phyloP scores from a whole-genome alignment of 2,797 vertebrate species.

The Falco novaeseelandiae region DNA sequence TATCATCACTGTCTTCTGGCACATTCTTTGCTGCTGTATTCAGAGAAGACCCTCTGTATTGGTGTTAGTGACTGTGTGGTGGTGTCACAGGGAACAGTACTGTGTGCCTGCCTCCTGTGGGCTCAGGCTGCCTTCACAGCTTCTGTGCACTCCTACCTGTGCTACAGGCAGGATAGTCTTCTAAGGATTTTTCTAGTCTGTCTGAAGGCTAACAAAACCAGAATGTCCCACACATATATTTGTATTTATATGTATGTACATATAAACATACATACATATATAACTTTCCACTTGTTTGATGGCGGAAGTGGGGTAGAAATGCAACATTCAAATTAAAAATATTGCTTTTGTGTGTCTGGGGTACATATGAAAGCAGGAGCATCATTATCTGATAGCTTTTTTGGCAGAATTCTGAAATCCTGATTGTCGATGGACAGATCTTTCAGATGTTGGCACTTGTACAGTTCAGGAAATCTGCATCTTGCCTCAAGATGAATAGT shows the following conservation, averaged over 20 bases:
- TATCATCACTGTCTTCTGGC: not conserved
- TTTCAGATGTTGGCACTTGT: not conserved
- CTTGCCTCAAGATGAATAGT: not conserved
- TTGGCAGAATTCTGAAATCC: not conserved
- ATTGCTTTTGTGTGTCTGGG: not conserved
- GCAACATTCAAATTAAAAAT: not conserved
- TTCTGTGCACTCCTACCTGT: not conserved
- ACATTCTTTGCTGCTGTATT: not conserved
- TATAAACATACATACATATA: not conserved
- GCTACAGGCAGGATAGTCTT: not conserved
- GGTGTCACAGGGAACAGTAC: not conserved
- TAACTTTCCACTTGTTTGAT: not conserved
- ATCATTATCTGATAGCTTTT: not conserved
- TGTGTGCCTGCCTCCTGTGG: not conserved
- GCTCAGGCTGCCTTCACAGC: not conserved
- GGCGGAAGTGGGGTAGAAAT: not conserved
- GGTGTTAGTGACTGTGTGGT: not conserved
- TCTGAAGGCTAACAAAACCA: not conserved
- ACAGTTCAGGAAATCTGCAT: not conserved
- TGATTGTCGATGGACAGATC: not conserved
- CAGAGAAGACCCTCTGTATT: not conserved
- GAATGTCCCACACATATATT: not conserved
- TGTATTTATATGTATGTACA: not conserved
- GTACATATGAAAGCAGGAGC: not conserved
- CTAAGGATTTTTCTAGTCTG: not conserved